Evolutionary conservation across 1,140 invertebrate genomes (phyloP).

Genomic region (Ladona fulva): DNA sequence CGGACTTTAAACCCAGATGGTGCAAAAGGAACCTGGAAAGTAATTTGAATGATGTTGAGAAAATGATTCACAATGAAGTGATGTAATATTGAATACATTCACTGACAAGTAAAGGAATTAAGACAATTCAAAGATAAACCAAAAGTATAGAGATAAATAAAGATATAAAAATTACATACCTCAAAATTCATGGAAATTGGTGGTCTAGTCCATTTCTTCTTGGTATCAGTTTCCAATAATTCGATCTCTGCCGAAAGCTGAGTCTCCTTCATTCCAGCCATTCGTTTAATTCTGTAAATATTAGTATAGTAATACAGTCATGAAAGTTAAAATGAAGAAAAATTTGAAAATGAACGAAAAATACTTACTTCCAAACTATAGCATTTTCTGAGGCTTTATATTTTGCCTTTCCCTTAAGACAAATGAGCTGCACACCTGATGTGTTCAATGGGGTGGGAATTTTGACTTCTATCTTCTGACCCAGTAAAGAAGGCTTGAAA

Average conservation of each 20-base stretch:
- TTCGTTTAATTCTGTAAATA: slow-evolving; percentile 82
- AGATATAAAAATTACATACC: slow-evolving; percentile 43
- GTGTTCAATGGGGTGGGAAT: slow-evolving; percentile 99
- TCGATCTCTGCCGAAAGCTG: slow-evolving; percentile 99
- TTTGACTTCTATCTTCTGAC: slow-evolving; percentile 98
- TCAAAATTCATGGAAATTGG: slow-evolving; percentile 99
- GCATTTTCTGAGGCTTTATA: slow-evolving; percentile 99
- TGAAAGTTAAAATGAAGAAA: slow-evolving; percentile 18
- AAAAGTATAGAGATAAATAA: not conserved
- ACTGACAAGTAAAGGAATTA: not conserved
- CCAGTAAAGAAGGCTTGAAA: slow-evolving; percentile 95
- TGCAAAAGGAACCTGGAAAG: slow-evolving; percentile 68
- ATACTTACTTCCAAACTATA: slow-evolving; percentile 96
- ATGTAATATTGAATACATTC: not conserved
- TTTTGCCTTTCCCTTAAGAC: slow-evolving; percentile 98
- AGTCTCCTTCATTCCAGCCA: slow-evolving; percentile 99
- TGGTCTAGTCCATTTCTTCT: slow-evolving; percentile 99
- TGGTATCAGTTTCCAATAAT: slow-evolving; percentile 94
- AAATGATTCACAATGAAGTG: slow-evolving; percentile 13
- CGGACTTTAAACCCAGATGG: slow-evolving; percentile 98
- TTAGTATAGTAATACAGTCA: slow-evolving; percentile 14
- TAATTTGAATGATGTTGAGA: slow-evolving; percentile 19
- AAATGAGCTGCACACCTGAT: slow-evolving; percentile 96
- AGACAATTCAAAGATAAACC: not conserved
- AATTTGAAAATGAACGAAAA: too few species aligned